phyloP scores from a whole-genome alignment of 2,888 invertebrate species.

The Azorinus chamasolen region DNA sequence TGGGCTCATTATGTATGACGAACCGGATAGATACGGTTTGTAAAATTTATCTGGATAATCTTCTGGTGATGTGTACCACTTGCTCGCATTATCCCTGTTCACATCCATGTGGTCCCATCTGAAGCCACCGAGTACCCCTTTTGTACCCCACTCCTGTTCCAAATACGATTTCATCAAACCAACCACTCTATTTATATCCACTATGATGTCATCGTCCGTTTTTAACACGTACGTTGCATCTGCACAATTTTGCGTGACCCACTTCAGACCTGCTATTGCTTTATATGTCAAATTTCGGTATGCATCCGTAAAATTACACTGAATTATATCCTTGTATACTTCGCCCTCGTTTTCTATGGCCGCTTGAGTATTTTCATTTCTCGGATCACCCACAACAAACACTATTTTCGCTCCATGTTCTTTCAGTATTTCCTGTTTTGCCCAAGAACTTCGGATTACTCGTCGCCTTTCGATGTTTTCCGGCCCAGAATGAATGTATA shows the following conservation, averaged over 20 bases:
- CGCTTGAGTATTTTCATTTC: slow-evolving; percentile 60
- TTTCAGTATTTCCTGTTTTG: slow-evolving; percentile 64
- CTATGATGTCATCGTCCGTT: slow-evolving; percentile 86
- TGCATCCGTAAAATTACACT: slow-evolving; percentile 84
- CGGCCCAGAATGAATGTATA: slow-evolving; percentile 82
- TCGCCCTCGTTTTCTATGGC: slow-evolving; percentile 74
- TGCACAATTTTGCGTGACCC: slow-evolving; percentile 84
- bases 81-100: slow-evolving; percentile 83
- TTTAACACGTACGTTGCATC: slow-evolving; percentile 84
- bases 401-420: slow-evolving; percentile 70
- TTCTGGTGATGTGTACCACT: slow-evolving; percentile 85
- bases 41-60: slow-evolving; percentile 84
- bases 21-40: slow-evolving; percentile 86
- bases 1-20: slow-evolving; percentile 89
- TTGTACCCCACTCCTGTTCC: slow-evolving; percentile 27
- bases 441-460: slow-evolving; percentile 82
- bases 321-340: slow-evolving; percentile 81
- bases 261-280: slow-evolving; percentile 85
- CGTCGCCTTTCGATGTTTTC: slow-evolving; percentile 76
- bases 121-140: slow-evolving; percentile 76
- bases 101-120: slow-evolving; percentile 84
- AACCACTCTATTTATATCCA: slow-evolving; percentile 86
- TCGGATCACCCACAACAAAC: slow-evolving; percentile 77
- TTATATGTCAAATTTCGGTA: slow-evolving; percentile 87
- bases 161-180: slow-evolving; percentile 35